Conservation (phyloP, 2,113 vertebrate genomes). For the Neogobius melanostomus region DNA sequence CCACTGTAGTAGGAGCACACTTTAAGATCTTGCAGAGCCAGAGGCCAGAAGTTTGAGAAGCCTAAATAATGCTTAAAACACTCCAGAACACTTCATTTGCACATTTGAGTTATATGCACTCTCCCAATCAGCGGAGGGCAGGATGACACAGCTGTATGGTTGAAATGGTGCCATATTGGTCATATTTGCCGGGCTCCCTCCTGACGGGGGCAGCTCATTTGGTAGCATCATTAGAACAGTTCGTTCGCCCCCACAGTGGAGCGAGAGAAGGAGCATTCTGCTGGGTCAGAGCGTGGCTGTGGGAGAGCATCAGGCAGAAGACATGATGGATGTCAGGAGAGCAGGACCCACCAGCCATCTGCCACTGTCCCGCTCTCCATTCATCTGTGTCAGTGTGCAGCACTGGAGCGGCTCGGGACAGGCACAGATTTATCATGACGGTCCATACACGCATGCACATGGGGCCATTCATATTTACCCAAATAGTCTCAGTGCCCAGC, state of each 20-base stretch:
- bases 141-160: conserved; percentile 40
- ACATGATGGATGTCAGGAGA: conserved; percentile 72
- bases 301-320: conserved; percentile 65
- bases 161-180: conserved; percentile 46
- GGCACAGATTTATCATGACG: conserved; percentile 13
- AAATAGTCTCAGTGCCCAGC: background rate
- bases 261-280: conserved; percentile 28
- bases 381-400: conserved; percentile 62
- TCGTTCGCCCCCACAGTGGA: conserved; percentile 23
- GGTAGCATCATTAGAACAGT: conserved; percentile 62
- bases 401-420: conserved; percentile 38
- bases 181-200: conserved; percentile 40
- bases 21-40: too few species aligned
- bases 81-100: too few species aligned
- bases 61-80: too few species aligned
- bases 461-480: background rate
- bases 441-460: background rate
- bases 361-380: conserved; percentile 57
- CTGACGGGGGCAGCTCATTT: conserved; percentile 48
- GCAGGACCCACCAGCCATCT: conserved; percentile 67
- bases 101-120: background rate
- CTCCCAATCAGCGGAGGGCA: conserved; percentile 27
- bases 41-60: too few species aligned
- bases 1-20: too few species aligned
- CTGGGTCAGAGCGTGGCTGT: conserved; percentile 56